These are phyloP conservation scores for Euphydryas editha DNA, from an alignment of 2,888 invertebrate genomes.

Conservation along the genomic window DNA sequence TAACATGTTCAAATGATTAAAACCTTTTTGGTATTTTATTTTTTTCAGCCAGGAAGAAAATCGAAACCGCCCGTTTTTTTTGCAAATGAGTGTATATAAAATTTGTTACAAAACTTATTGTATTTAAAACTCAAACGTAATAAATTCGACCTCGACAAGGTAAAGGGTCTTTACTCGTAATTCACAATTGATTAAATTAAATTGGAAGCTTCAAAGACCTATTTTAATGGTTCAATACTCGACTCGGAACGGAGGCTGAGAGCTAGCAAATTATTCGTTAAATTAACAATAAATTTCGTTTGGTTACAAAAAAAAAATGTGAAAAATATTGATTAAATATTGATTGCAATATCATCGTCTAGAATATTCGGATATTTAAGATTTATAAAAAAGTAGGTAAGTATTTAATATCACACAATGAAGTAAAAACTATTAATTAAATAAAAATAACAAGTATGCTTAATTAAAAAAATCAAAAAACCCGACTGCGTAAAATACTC, in stretches of 20 bases:
- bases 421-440: no score
- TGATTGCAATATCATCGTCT: background rate
- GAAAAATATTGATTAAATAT: slow-evolving; percentile 15
- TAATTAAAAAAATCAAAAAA: no score
- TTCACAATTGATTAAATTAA: slow-evolving; percentile 29
- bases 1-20: no score
- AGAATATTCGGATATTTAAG: background rate
- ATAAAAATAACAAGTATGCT: no score
- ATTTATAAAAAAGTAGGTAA: no score
- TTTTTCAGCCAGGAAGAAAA: no score
- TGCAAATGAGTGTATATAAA: background rate
- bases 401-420: no score
- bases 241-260: background rate
- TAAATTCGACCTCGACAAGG: slow-evolving; percentile 23
- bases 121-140: slow-evolving; percentile 22
- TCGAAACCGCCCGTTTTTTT: no score
- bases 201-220: slow-evolving; percentile 19
- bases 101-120: background rate
- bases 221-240: slow-evolving; percentile 24
- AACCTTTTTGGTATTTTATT: no score
- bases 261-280: slow-evolving; percentile 33
- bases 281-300: slow-evolving; percentile 24
- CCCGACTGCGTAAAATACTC: no score
- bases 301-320: slow-evolving; percentile 3
- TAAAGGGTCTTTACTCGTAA: slow-evolving; percentile 16